phyloP scores from a whole-genome alignment of 2,888 invertebrate genomes.

The Anthoptus insignis region DNA sequence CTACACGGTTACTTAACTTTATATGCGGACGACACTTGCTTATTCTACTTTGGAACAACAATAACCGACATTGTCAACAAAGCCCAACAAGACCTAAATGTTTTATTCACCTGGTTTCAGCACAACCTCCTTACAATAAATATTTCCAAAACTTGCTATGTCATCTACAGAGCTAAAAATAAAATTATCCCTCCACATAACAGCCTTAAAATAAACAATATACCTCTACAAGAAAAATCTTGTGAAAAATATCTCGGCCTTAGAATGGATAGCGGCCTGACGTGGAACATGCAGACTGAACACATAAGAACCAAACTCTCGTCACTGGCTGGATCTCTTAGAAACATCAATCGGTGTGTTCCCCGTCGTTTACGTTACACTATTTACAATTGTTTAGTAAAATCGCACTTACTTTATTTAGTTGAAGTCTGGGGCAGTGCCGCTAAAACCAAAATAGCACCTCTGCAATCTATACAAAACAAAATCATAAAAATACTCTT shows the following conservation, averaged over 20 bases:
- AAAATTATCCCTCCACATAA: neutral
- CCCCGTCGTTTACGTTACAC: too few species aligned
- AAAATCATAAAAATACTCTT: too few species aligned
- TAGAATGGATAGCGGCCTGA: constrained; percentile 1
- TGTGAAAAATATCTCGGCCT: neutral
- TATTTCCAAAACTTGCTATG: neutral
- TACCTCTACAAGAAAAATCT: neutral
- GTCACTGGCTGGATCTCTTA: neutral
- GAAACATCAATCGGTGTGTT: too few species aligned
- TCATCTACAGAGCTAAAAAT: constrained; percentile 3
- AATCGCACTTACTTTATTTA: too few species aligned
- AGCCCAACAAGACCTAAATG: neutral
- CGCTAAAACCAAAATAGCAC: too few species aligned
- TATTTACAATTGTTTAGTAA: too few species aligned
- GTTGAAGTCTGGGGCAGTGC: too few species aligned
- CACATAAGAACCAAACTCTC: neutral
- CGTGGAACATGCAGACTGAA: neutral
- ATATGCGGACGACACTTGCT: too few species aligned
- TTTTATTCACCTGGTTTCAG: constrained; percentile 1
- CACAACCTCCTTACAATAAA: neutral
- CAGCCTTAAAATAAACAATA: neutral
- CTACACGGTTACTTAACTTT: neutral
- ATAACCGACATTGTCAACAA: too few species aligned
- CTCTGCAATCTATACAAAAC: too few species aligned
- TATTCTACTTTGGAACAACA: too few species aligned